Percentiles rank a stretch among this genome's conserved stretches.
phyloP scores from a whole-genome alignment of 2,888 invertebrate genomes.

The Pyrrhia umbra region DNA sequence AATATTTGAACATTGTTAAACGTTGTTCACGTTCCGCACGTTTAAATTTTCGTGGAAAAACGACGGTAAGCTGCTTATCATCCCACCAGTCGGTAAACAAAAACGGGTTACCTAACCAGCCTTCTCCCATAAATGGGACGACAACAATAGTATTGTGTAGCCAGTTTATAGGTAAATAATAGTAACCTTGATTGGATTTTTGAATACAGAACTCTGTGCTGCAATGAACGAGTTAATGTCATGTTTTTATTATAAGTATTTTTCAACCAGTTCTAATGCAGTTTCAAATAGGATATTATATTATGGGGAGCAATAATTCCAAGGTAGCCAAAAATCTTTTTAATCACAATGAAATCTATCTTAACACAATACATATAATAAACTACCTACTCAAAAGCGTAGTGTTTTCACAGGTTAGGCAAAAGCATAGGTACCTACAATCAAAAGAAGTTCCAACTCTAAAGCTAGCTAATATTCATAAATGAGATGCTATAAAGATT shows the following conservation, averaged over 20 bases:
- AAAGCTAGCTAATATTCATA: too few relatives aligned
- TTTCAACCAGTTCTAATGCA: too few relatives aligned
- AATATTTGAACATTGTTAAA: not conserved
- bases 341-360: too few relatives aligned
- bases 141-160: not conserved
- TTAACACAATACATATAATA: too few relatives aligned
- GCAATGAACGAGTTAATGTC: not conserved
- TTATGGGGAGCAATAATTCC: not conserved
- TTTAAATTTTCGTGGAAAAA: constrained; percentile 5
- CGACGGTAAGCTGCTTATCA: constrained; percentile 7
- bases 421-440: too few relatives aligned
- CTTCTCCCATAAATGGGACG: not conserved
- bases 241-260: too few relatives aligned
- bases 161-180: not conserved
- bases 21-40: not conserved
- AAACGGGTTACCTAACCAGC: not conserved
- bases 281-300: not conserved
- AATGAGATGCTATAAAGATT: too few relatives aligned
- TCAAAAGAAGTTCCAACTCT: too few relatives aligned
- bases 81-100: constrained; percentile 4
- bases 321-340: too few relatives aligned
- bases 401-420: too few relatives aligned
- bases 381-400: too few relatives aligned
- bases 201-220: not conserved
- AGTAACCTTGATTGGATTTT: not conserved